Percentiles rank a stretch among this genome's conserved stretches.
These are phyloP conservation scores for Heliothis subflexa DNA, from an alignment of 1,140 invertebrate species.

Conservation along the genomic window DNA sequence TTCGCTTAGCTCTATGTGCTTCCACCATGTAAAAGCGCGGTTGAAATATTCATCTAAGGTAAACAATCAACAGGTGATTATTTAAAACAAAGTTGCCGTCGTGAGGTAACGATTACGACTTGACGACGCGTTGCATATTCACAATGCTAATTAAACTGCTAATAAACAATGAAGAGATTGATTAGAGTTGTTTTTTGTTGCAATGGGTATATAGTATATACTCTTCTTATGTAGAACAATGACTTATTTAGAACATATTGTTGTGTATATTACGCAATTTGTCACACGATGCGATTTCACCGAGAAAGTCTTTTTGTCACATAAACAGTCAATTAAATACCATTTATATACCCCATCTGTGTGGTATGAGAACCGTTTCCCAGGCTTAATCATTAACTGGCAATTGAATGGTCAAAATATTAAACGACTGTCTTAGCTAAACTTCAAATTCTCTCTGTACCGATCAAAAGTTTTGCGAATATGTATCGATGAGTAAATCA, in stretches of 20 bases:
- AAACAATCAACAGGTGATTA: conserved; percentile 54
- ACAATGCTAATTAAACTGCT: conserved; percentile 74
- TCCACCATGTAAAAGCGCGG: conserved; percentile 44
- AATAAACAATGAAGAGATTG: conserved; percentile 68
- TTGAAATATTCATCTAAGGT: conserved; percentile 49
- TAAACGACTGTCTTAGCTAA: conserved; percentile 38
- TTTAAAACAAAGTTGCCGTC: conserved; percentile 52
- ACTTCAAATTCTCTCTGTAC: conserved; percentile 58
- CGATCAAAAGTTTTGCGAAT: not conserved
- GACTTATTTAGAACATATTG: conserved; percentile 57
- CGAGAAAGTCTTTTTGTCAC: conserved; percentile 58
- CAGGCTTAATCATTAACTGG: conserved; percentile 50
- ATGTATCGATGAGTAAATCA: not conserved
- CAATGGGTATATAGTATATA: not conserved
- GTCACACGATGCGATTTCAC: conserved; percentile 58
- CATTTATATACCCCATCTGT: conserved; percentile 42
- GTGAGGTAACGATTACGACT: conserved; percentile 63
- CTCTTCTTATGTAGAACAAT: conserved; percentile 54
- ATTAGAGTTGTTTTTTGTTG: conserved; percentile 59
- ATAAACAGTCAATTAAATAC: conserved; percentile 55
- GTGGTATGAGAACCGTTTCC: conserved; percentile 37
- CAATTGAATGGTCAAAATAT: conserved; percentile 54
- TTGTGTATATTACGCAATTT: conserved; percentile 60
- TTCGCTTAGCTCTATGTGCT: conserved; percentile 67
- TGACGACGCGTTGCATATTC: conserved; percentile 73